Percentiles rank a stretch among this genome's conserved stretches.
These are phyloP conservation scores for Platichthys stellatus DNA, from an alignment of 2,113 vertebrate genomes.

Conservation along the genomic window DNA sequence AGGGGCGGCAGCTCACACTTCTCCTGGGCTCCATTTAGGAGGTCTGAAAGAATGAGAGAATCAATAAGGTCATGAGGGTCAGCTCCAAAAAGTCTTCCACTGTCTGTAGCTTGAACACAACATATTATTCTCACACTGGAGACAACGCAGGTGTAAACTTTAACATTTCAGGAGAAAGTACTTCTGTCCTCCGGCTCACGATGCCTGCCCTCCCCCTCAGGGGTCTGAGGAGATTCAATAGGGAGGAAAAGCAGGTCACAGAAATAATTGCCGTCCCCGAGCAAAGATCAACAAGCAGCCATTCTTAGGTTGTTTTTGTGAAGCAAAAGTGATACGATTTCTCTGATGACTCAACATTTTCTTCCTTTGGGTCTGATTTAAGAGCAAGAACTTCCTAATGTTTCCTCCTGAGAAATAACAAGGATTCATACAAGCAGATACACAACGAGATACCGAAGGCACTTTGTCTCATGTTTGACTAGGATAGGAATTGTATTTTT, in stretches of 20 bases:
- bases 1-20: conserved; percentile 96
- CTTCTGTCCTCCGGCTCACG: not conserved
- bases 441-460: too few species aligned
- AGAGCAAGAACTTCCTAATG: not conserved
- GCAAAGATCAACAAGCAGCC: not conserved
- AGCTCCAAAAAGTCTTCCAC: conserved; percentile 6
- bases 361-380: not conserved
- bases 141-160: too few species aligned
- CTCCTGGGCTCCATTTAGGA: conserved; percentile 98
- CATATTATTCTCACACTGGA: not conserved
- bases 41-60: conserved; percentile 82
- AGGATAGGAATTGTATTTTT: too few species aligned
- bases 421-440: not conserved
- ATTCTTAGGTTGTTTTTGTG: not conserved
- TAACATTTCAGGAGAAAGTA: not conserved
- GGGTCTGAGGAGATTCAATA: not conserved
- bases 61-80: conserved; percentile 45
- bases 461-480: too few species aligned
- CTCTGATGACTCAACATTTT: not conserved
- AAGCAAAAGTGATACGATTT: not conserved
- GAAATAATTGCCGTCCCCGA: not conserved
- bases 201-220: too few species aligned
- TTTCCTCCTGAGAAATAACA: not conserved
- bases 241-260: not conserved
- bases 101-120: not conserved